Evolutionary conservation across 2,113 vertebrate genomes (phyloP).

Genomic region (Aix galericulata): DNA sequence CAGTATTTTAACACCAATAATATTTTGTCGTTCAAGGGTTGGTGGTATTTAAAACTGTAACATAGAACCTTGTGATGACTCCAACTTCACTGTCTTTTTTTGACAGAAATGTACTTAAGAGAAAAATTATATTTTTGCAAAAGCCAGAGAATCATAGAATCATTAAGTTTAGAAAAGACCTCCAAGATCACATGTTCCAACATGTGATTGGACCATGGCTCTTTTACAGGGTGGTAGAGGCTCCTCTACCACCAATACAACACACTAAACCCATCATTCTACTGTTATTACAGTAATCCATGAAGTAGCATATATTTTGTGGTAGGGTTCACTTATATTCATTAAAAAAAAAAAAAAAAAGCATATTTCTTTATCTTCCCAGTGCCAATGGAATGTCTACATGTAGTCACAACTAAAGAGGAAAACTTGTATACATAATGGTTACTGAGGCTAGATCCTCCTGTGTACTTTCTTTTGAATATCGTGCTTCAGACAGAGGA

Average conservation of each 20-base stretch:
- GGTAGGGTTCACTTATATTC: neutral
- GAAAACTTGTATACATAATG: neutral
- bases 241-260: too few species aligned
- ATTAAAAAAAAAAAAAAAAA: neutral
- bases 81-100: neutral
- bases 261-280: neutral
- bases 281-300: neutral
- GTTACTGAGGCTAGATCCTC: neutral
- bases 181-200: too few species aligned
- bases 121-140: neutral
- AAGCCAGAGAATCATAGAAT: neutral
- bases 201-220: too few species aligned
- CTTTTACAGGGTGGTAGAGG: too few species aligned
- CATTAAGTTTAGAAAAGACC: too few species aligned
- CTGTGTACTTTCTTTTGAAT: neutral
- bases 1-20: neutral
- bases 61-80: neutral
- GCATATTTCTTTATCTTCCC: neutral
- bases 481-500: neutral
- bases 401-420: neutral
- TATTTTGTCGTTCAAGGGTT: neutral
- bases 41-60: neutral
- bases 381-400: neutral
- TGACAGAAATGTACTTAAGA: neutral
- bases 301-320: neutral